Conservation (phyloP, 2,113 vertebrate genomes). For the Buteo buteo region DNA sequence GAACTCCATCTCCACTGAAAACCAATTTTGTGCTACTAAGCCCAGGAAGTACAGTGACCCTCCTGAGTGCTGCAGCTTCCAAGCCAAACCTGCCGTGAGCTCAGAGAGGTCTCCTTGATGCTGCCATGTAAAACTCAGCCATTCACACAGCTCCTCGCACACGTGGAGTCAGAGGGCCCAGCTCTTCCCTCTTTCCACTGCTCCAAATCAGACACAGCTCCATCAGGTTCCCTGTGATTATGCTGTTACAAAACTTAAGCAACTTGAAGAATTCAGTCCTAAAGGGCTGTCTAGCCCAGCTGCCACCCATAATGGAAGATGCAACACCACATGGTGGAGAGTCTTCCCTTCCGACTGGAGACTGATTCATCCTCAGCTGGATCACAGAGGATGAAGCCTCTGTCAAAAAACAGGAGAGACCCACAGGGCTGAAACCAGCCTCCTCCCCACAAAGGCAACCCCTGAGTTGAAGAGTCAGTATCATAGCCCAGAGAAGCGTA, state of each 20-base stretch:
- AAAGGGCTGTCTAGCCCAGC: background rate
- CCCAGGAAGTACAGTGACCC: background rate
- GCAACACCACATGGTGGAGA: background rate
- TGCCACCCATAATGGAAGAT: background rate
- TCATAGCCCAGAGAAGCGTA: rapidly evolving
- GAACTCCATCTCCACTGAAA: background rate
- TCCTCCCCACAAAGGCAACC: background rate
- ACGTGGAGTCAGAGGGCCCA: background rate
- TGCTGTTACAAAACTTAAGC: background rate
- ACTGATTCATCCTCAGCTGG: background rate
- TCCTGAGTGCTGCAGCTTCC: background rate
- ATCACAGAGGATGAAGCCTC: background rate
- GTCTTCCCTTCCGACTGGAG: background rate
- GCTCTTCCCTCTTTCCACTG: background rate
- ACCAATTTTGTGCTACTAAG: background rate
- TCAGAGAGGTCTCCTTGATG: background rate
- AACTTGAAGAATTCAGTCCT: background rate
- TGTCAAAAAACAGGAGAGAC: background rate
- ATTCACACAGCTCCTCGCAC: background rate
- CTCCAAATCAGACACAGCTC: background rate
- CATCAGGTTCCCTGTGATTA: background rate
- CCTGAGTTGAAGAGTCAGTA: background rate
- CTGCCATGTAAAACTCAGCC: background rate
- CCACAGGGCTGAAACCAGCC: background rate
- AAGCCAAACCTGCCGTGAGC: background rate